Conservation (phyloP, 92 coral and sea anemone genomes). For the Epizoanthus fatuus region DNA sequence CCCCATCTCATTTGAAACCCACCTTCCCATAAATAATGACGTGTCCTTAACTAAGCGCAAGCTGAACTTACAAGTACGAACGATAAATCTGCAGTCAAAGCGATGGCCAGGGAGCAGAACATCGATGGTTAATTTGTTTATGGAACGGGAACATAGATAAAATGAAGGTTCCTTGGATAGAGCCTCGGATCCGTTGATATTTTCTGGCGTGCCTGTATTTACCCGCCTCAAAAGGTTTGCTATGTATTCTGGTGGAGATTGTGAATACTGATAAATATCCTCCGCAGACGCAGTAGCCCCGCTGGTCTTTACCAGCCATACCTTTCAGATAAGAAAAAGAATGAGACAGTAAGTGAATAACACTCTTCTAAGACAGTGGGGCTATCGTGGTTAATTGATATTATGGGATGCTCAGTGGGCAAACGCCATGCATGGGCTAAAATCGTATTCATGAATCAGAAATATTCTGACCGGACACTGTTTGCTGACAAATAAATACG, state of each 20-base stretch:
- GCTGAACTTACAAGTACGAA: not conserved
- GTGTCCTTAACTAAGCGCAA: too few relatives aligned
- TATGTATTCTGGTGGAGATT: not conserved
- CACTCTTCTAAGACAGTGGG: too few relatives aligned
- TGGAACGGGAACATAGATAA: not conserved
- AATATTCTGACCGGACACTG: too few relatives aligned
- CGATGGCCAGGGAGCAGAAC: conserved; percentile 8
- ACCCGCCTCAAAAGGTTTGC: not conserved
- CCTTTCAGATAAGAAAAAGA: not conserved
- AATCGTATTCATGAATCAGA: too few relatives aligned
- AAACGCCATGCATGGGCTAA: too few relatives aligned
- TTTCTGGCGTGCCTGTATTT: not conserved
- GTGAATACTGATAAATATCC: not conserved
- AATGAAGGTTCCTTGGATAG: not conserved
- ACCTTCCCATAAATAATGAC: too few relatives aligned
- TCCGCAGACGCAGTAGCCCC: not conserved
- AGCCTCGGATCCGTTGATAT: not conserved
- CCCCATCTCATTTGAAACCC: too few relatives aligned
- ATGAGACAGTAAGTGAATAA: not conserved
- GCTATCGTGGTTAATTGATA: too few relatives aligned
- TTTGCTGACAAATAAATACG: too few relatives aligned
- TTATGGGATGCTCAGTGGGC: too few relatives aligned
- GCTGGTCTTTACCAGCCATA: not conserved
- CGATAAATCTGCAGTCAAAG: conserved; percentile 7
- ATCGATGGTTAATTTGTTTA: not conserved